Evolutionary conservation across 1,140 invertebrate genomes (phyloP).

Genomic region (Rhopalosiphum maidis): DNA sequence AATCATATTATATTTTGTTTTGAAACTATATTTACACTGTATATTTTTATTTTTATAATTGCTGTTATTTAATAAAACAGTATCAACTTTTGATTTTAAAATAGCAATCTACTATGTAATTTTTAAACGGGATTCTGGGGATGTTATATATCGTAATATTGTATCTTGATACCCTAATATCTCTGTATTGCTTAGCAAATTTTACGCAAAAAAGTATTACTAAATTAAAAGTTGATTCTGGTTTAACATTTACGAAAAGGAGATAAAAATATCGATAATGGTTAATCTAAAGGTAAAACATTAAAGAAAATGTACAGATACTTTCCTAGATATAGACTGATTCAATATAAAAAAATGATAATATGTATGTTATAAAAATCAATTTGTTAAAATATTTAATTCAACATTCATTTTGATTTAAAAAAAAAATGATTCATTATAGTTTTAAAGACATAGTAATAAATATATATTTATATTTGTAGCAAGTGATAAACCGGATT

Average conservation of each 20-base stretch:
- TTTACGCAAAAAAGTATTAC: background rate
- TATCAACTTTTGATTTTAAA: too few relatives aligned
- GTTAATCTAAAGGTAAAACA: background rate
- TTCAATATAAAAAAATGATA: background rate
- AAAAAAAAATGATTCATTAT: background rate
- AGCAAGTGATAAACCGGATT: slow-evolving; percentile 89
- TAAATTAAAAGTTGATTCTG: too few relatives aligned
- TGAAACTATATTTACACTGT: background rate
- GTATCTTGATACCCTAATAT: background rate
- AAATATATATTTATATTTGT: slow-evolving; percentile 60
- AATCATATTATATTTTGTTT: background rate
- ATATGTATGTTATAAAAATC: background rate
- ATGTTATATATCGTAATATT: too few relatives aligned
- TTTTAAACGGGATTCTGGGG: too few relatives aligned
- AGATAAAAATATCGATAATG: background rate
- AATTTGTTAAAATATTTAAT: background rate
- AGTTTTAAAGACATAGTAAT: background rate
- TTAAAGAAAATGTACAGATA: background rate
- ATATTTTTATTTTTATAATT: background rate
- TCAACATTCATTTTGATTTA: background rate
- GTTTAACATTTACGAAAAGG: too few relatives aligned
- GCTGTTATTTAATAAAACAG: too few relatives aligned
- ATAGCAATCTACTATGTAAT: too few relatives aligned
- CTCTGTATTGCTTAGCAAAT: background rate
- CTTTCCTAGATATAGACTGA: background rate